Percentiles rank a stretch among this genome's conserved stretches.
Conservation (phyloP, 2,797 vertebrate genomes). For the Aselliscus stoliczkanus region DNA sequence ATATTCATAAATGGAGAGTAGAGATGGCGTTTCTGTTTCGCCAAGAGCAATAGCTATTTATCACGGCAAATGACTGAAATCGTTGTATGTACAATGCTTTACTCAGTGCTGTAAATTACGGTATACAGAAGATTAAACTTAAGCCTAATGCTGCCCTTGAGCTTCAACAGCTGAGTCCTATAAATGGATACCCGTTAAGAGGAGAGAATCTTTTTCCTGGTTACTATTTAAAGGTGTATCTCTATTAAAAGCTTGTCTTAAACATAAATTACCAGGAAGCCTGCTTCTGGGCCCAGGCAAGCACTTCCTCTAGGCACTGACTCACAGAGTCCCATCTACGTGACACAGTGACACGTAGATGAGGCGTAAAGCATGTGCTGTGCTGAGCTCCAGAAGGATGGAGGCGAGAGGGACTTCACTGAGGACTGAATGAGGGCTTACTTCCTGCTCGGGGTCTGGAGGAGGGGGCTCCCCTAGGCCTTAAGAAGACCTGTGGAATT, state of each 20-base stretch:
- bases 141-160: conserved; percentile 79
- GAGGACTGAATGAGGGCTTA: not conserved
- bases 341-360: not conserved
- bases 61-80: conserved; percentile 62
- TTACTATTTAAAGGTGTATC: conserved; percentile 79
- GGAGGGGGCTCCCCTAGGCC: not conserved
- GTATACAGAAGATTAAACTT: conserved; percentile 80
- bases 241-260: conserved; percentile 77
- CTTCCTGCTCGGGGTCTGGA: not conserved
- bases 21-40: conserved; percentile 56
- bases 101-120: conserved; percentile 74
- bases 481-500: not conserved
- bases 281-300: not conserved
- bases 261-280: conserved; percentile 72
- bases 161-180: conserved; percentile 82
- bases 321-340: not conserved
- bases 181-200: conserved; percentile 78
- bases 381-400: not conserved
- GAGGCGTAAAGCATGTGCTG: not conserved
- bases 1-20: conserved; percentile 68
- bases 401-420: not conserved
- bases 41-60: conserved; percentile 62
- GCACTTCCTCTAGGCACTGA: not conserved
- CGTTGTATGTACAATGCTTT: conserved; percentile 56
- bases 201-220: conserved; percentile 72